Evolutionary conservation across 2,888 invertebrate genomes (phyloP).

Genomic region (Ormyrus labotus): DNA sequence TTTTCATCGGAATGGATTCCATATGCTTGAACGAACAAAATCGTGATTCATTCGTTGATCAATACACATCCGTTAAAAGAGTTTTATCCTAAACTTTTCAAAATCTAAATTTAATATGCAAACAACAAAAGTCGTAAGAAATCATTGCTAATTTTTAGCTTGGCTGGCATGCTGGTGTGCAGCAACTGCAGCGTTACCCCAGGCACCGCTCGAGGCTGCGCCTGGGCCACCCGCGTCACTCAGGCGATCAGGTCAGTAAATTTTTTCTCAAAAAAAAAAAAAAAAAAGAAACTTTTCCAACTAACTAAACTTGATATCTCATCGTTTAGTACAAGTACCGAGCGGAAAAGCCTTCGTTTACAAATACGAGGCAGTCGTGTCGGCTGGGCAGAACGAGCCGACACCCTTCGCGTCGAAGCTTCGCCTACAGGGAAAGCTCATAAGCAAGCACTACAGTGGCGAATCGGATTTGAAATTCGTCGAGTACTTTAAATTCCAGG

Average conservation of each 20-base stretch:
- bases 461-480: constrained; percentile 63
- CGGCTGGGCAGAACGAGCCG: constrained; percentile 71
- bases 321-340: neutral
- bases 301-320: no score
- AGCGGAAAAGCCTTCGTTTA: constrained; percentile 64
- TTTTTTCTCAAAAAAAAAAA: neutral
- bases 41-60: no score
- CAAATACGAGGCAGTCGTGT: constrained; percentile 72
- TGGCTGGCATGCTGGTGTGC: no score
- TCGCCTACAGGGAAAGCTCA: constrained; percentile 69
- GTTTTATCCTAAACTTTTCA: no score
- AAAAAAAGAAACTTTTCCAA: no score
- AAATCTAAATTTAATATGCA: no score
- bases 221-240: neutral
- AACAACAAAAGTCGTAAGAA: no score
- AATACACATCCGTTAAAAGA: no score
- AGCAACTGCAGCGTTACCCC: no score
- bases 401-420: constrained; percentile 69
- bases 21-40: no score
- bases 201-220: neutral
- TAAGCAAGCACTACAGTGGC: constrained; percentile 65
- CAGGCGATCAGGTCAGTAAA: neutral
- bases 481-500: constrained; percentile 65
- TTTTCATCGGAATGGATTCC: no score
- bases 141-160: no score